phyloP scores from a whole-genome alignment of 2,888 invertebrate genomes.

The Drosophila lutescens region DNA sequence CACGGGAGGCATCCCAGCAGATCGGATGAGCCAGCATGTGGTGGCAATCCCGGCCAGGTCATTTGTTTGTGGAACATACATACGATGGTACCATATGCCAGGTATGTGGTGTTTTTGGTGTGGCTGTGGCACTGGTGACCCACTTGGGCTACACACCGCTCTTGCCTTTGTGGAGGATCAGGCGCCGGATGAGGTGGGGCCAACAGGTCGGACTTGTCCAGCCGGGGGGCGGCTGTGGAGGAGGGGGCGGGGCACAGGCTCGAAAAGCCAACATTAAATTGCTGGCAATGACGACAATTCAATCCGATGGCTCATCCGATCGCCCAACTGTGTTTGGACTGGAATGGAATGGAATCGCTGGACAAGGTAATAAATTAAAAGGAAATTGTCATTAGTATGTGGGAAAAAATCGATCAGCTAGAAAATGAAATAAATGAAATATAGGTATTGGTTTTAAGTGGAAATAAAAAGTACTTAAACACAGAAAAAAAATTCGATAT shows the following conservation, averaged over 20 bases:
- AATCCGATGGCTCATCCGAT: conserved; percentile 1
- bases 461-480: too few relatives aligned
- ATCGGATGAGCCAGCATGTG: conserved; percentile 9
- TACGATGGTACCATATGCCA: background rate
- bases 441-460: too few relatives aligned
- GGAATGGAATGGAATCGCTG: background rate
- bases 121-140: conserved; percentile 5
- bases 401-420: background rate
- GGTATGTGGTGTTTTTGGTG: background rate
- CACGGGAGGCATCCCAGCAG: conserved; percentile 10
- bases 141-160: conserved; percentile 19
- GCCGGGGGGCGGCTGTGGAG: background rate
- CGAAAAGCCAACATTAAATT: conserved; percentile 1
- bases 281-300: conserved; percentile 6
- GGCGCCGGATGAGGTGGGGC: conserved; percentile 5
- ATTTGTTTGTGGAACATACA: conserved; percentile 5
- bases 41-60: conserved; percentile 35
- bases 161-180: conserved; percentile 16
- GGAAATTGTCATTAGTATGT: background rate
- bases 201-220: conserved; percentile 29
- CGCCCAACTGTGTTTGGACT: background rate
- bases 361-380: background rate
- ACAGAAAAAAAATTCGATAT: too few relatives aligned
- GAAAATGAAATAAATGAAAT: too few relatives aligned
- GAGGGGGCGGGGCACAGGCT: background rate